Conservation (phyloP, 2,113 vertebrate genomes). For the Mohoua ochrocephala region DNA sequence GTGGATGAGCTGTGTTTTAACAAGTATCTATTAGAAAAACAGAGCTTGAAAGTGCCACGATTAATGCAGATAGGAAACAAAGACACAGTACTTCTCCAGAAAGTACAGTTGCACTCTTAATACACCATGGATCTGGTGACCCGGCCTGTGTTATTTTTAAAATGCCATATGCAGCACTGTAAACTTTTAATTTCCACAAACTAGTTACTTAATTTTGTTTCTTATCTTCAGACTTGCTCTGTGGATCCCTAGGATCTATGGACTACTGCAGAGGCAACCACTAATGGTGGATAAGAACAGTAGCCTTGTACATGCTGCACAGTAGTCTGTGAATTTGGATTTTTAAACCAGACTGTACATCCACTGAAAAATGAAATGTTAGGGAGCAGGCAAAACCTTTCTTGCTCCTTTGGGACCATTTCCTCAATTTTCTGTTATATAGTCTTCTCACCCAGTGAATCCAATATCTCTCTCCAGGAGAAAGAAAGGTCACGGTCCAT, state of each 20-base stretch:
- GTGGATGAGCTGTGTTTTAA: not conserved
- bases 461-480: not conserved
- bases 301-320: not conserved
- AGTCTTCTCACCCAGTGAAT: not conserved
- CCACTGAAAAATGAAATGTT: not conserved
- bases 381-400: not conserved
- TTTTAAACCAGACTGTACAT: not conserved
- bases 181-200: not conserved
- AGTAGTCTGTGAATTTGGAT: not conserved
- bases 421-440: not conserved
- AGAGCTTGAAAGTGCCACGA: not conserved
- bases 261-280: not conserved
- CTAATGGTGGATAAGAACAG: not conserved
- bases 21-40: not conserved
- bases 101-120: not conserved
- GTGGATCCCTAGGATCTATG: not conserved
- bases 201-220: not conserved
- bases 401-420: not conserved
- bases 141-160: not conserved
- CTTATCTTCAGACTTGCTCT: not conserved
- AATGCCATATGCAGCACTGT: not conserved
- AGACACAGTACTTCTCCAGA: not conserved
- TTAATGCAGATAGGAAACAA: not conserved
- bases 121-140: not conserved
- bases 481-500: not conserved